Evolutionary conservation across 2,797 vertebrate genomes (phyloP).

Genomic region (Erethizon dorsatum): DNA sequence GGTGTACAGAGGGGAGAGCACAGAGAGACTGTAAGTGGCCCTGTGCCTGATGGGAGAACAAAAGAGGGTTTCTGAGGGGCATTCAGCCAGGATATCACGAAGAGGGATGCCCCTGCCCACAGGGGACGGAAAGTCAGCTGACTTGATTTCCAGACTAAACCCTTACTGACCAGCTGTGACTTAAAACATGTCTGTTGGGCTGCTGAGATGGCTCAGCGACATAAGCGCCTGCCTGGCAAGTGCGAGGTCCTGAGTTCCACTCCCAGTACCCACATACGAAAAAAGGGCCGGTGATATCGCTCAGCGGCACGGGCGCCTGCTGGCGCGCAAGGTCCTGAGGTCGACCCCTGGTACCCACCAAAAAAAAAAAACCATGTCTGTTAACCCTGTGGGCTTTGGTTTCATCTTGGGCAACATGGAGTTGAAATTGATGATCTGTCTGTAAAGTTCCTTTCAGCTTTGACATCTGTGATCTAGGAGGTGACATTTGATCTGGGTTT

Average conservation of each 20-base stretch:
- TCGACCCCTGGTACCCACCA: too few relatives aligned
- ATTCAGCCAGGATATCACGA: not conserved
- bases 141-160: not conserved
- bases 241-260: too few relatives aligned
- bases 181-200: not conserved
- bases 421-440: not conserved
- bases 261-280: too few relatives aligned
- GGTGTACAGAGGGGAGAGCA: not conserved
- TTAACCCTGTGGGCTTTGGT: not conserved
- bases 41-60: not conserved
- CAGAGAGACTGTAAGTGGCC: not conserved
- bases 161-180: not conserved
- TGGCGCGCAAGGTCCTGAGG: too few relatives aligned
- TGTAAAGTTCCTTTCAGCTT: not conserved
- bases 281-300: too few relatives aligned
- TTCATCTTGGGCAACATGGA: not conserved
- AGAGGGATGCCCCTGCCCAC: not conserved
- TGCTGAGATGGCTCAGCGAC: too few relatives aligned
- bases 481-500: not conserved
- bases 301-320: too few relatives aligned
- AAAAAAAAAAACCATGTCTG: too few relatives aligned
- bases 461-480: conserved; percentile 10
- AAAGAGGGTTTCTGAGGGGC: not conserved
- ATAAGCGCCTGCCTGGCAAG: too few relatives aligned
- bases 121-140: not conserved